Evolutionary conservation across 1,140 invertebrate genomes (phyloP), one percentile per base, ranked within the genome.

Genomic region (Mizuhopecten yessoensis): DNA sequence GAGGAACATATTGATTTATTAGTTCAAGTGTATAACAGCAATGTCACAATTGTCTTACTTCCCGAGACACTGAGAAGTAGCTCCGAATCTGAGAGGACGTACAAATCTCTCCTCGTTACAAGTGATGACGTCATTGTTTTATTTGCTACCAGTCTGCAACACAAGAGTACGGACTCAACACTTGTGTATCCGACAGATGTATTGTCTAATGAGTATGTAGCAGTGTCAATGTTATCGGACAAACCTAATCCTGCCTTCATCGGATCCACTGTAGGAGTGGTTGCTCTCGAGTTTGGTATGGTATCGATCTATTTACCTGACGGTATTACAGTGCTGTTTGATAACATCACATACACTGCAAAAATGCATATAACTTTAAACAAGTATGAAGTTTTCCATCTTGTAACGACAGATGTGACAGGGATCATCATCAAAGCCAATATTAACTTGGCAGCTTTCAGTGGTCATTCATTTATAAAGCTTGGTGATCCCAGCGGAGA

Each of bases 71-170:
- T 75, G 5, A 75, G 11, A 75, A 75, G 57, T 75, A 17, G 17
- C 15, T n/a, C 29, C 2, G 5, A 75, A n/a, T 75, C 23, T 75
- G 57, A 75, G 17, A 75, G 29, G 57, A 75, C 57, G 5, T 75
- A 75, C 57, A 75, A 75, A 13, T 75, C 57, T 29, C 9, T 75
- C n/a, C 23, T 75, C 2, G 57, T 75, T 0, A 75, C 57, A 75
- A 75, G 57, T n/a, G 57, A 75, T 75, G 57, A 75, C 57, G 57
- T 75, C n/a, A 75, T 75, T 29, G 57, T 75, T 7, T 75, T 75
- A 29, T 75, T 29, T 75, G 57, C 57, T 0, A 29, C 57, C 9
- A 75, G 29, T 75, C n/a, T 75, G 57, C 57, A 75, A 29, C 23
- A 29, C 57, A 75, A 75, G 57, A 75, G 57, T 17, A 75, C 57